Evolutionary conservation across 37 sponge, comb jelly and placozoan species (phyloP), one percentile per base, ranked within the genome.

Genomic region (Halichondria panicea): DNA sequence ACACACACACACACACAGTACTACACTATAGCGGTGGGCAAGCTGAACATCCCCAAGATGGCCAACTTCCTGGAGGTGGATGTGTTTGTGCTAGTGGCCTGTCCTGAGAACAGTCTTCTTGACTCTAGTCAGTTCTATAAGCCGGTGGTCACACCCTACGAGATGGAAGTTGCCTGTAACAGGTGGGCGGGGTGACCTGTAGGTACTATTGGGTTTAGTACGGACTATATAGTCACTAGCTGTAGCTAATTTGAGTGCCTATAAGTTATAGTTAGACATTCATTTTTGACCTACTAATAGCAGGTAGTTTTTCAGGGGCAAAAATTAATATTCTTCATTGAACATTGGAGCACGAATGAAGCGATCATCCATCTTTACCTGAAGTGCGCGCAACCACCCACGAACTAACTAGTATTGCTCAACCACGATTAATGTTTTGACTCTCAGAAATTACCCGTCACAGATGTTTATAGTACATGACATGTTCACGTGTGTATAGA

Each of bases 21-120:
- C 58, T 98, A 98, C 81, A 85, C 88, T 22, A 68, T 98, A 58
- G 91, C 89, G 8, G 79, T 98, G 37, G 99, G 99, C n/a, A 98
- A 98, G 66, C 66, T 95, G 27, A 95, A 98, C 66, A 79, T 84
- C 24, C 87, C 96, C 53, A 98, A 98, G 82, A 77, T 98, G 63
- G 99, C 96, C 35, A 98, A 98, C 62, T 98, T 98, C 77, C 76
- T 94, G 88, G 99, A 98, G 65, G 72, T 98, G 0, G 96, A 92
- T 40, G 63, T 94, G 15, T 98, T 84, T 71, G 99, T 98, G 58
- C 82, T 98, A 60, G 89, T 98, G 52, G 95, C 94, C 7, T 93
- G 94, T 62, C 89, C 99, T 24, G 95, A 98, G 72, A 93, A 85
- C 77, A 87, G 85, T 40, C 53, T 98, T 37, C 61, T 95, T 19